Percentiles rank a stretch among this genome's conserved stretches.
Conservation (phyloP, 2,113 vertebrate species). For the Rhombomys opimus region DNA sequence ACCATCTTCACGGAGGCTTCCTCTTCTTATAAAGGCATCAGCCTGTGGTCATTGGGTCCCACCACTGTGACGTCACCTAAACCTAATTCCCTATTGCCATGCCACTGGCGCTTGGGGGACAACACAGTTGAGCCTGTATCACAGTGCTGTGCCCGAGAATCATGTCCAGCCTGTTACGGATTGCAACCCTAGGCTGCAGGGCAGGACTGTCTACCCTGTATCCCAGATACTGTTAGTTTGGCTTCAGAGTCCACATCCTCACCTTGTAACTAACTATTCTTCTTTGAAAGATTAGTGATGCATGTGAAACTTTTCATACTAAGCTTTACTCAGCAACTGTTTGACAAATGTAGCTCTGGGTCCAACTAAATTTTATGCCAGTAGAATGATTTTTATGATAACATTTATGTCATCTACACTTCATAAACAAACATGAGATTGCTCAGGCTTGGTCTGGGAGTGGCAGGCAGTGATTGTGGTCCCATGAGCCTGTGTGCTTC, state of each 20-base stretch:
- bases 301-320: background rate
- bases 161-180: background rate
- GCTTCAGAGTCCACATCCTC: background rate
- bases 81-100: background rate
- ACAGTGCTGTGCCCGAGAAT: background rate
- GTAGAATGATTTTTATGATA: background rate
- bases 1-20: background rate
- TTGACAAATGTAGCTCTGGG: background rate
- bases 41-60: background rate
- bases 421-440: background rate
- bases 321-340: background rate
- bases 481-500: background rate
- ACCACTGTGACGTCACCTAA: background rate
- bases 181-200: background rate
- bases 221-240: background rate
- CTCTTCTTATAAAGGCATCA: background rate
- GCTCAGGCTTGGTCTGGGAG: background rate
- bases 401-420: background rate
- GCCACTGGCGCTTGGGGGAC: background rate
- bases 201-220: background rate
- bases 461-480: background rate
- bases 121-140: background rate
- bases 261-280: background rate
- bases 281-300: background rate
- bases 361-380: background rate